Conservation (phyloP, 2,888 invertebrate genomes). For the Cerastis leucographa region DNA sequence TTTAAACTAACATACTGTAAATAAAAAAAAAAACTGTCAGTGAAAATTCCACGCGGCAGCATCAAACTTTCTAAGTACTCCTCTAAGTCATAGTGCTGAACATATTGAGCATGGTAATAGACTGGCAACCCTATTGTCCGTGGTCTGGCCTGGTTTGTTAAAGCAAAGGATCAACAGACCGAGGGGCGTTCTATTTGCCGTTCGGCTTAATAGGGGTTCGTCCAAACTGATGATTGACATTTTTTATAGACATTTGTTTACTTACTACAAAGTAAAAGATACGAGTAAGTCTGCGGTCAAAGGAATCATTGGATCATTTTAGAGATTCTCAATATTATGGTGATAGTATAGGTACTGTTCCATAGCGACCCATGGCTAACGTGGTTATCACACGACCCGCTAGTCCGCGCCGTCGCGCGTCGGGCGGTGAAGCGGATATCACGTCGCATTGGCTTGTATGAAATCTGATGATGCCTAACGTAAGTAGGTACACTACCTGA, state of each 20-base stretch:
- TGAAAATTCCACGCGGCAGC: no score
- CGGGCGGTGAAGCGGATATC: no score
- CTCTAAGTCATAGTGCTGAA: not conserved
- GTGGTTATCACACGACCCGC: not conserved
- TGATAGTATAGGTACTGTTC: not conserved
- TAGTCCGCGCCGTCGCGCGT: no score
- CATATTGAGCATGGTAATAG: not conserved
- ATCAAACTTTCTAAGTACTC: not conserved
- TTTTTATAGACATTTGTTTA: conserved; percentile 47
- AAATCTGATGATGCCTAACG: no score
- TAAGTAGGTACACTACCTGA: no score
- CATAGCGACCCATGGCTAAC: not conserved
- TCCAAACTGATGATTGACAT: conserved; percentile 44
- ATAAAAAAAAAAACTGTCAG: no score
- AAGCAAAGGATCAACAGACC: conserved; percentile 69
- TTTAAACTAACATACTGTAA: no score
- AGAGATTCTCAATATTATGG: not conserved
- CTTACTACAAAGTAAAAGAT: not conserved
- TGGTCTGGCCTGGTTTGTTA: conserved; percentile 66
- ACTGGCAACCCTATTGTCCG: conserved; percentile 43
- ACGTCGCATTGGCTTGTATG: no score
- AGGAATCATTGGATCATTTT: not conserved
- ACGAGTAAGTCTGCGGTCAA: not conserved
- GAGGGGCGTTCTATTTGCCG: conserved; percentile 68
- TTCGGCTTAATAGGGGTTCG: conserved; percentile 68